Conservation (phyloP, 2,113 vertebrate genomes). For the Aythya baeri region DNA sequence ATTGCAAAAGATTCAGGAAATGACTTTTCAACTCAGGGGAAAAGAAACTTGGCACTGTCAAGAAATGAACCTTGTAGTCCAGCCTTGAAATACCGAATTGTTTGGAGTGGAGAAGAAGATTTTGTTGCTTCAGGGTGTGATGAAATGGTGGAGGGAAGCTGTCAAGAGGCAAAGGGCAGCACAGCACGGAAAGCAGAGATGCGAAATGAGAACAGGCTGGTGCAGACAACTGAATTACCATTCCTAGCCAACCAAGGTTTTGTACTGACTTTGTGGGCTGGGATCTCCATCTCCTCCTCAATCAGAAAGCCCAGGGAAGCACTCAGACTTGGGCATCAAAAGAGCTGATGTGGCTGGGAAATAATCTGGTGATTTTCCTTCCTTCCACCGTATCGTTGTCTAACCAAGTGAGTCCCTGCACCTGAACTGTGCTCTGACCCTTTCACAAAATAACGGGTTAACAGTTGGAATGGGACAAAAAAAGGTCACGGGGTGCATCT, state of each 20-base stretch:
- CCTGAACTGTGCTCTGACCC: accelerated
- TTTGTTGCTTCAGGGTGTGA: constrained; percentile 27
- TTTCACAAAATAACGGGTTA: accelerated
- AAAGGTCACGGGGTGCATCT: accelerated
- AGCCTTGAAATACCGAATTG: not conserved
- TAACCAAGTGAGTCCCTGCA: accelerated
- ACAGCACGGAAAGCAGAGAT: not conserved
- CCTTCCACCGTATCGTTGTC: not conserved
- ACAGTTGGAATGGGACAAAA: not conserved
- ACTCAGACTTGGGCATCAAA: accelerated
- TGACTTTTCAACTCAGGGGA: not conserved
- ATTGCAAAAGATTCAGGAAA: constrained; percentile 31
- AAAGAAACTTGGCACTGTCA: not conserved
- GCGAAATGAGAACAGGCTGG: not conserved
- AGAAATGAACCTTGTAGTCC: not conserved
- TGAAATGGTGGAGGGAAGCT: constrained; percentile 36
- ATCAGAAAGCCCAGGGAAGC: not conserved
- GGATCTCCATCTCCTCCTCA: not conserved
- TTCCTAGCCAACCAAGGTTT: not conserved
- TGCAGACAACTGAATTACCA: accelerated
- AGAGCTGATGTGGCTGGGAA: not conserved
- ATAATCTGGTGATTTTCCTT: not conserved
- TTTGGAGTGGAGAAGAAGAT: not conserved
- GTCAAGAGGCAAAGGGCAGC: not conserved
- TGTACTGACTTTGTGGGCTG: accelerated